Evolutionary conservation across 2,113 vertebrate genomes (phyloP).

Genomic region (Myotis lucifugus): DNA sequence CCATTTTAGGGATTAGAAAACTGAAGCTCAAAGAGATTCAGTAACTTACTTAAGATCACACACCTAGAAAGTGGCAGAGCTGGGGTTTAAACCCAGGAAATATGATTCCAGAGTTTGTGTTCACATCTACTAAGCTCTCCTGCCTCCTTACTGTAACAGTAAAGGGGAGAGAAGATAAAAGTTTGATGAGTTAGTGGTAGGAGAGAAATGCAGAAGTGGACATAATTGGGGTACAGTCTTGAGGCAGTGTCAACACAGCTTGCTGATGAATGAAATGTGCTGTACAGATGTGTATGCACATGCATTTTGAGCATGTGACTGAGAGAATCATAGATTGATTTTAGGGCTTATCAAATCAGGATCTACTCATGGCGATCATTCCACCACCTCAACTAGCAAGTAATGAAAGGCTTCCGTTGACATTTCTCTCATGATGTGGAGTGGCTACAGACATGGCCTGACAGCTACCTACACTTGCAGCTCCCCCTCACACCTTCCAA

Average conservation of each 20-base stretch:
- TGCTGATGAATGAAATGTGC: neutral
- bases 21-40: neutral
- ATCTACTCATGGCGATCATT: neutral
- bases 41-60: neutral
- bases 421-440: neutral
- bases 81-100: neutral
- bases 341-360: constrained; percentile 20
- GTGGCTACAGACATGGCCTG: neutral
- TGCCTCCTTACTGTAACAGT: neutral
- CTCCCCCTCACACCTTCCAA: neutral
- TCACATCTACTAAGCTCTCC: neutral
- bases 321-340: neutral
- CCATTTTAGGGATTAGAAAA: neutral
- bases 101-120: neutral
- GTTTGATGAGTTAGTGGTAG: neutral
- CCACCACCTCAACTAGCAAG: neutral
- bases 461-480: neutral
- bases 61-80: neutral
- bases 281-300: neutral
- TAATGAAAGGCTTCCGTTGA: neutral
- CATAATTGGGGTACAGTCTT: neutral
- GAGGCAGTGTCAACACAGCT: neutral
- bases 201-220: neutral
- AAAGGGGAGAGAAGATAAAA: neutral
- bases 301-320: neutral